These are phyloP conservation scores for Lycodopsis pacificus DNA, from an alignment of 2,797 vertebrate species.

Conservation along the genomic window DNA sequence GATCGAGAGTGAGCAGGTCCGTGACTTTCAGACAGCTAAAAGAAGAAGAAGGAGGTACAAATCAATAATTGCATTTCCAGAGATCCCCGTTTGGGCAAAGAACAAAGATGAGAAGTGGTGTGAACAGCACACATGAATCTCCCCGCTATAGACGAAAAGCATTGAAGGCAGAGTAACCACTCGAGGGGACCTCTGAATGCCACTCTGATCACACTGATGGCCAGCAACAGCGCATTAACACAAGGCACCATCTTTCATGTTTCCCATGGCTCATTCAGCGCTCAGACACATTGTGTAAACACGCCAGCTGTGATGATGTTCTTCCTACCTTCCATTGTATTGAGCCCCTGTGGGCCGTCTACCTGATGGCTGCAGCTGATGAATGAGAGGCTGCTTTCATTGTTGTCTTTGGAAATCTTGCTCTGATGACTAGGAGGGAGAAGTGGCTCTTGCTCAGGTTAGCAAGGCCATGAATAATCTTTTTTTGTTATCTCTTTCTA, in stretches of 20 bases:
- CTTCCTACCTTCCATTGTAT: slow-evolving; percentile 33
- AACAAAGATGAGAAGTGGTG: slow-evolving; percentile 27
- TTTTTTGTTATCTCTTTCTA: slow-evolving; percentile 28
- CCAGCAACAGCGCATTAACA: slow-evolving; percentile 40
- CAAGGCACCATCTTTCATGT: slow-evolving; percentile 39
- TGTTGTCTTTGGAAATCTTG: slow-evolving; percentile 50
- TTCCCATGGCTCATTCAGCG: slow-evolving; percentile 37
- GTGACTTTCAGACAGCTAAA: slow-evolving; percentile 11
- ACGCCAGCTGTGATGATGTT: slow-evolving; percentile 9
- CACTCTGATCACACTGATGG: slow-evolving; percentile 45
- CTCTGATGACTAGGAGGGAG: slow-evolving; percentile 42
- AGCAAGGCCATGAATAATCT: slow-evolving; percentile 71
- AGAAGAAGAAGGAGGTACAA: not conserved
- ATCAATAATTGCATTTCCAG: slow-evolving; percentile 24
- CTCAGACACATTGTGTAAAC: slow-evolving; percentile 45
- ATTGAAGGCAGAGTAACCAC: slow-evolving; percentile 32
- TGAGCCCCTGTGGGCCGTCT: slow-evolving; percentile 1
- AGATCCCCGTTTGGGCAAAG: slow-evolving; percentile 10
- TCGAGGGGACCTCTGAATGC: slow-evolving; percentile 40
- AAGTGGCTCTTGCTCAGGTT: slow-evolving; percentile 42
- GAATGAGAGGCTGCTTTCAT: slow-evolving; percentile 51
- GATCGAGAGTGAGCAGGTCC: not conserved
- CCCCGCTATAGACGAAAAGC: slow-evolving; percentile 32
- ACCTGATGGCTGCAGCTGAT: slow-evolving; percentile 39
- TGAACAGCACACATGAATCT: slow-evolving; percentile 34